These are phyloP conservation scores for Pocillopora grandis DNA, from an alignment of 92 coral and sea anemone species.

Conservation along the genomic window DNA sequence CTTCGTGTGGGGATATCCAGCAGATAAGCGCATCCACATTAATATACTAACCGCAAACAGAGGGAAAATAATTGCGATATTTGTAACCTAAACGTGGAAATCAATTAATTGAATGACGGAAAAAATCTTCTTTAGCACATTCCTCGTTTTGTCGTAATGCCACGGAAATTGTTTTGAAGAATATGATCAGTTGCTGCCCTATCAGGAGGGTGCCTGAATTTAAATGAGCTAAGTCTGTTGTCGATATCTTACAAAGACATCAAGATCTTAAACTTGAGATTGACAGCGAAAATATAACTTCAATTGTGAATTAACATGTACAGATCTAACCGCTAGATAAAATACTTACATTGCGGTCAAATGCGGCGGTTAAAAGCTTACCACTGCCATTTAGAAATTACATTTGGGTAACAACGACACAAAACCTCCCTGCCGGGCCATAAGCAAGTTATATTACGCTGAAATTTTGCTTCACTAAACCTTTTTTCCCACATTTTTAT, in stretches of 20 bases:
- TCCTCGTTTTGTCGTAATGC: neutral
- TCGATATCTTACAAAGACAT: neutral
- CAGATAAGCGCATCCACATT: neutral
- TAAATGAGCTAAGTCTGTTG: constrained; percentile 6
- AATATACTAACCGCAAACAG: constrained; percentile 4
- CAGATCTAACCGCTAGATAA: constrained; percentile 12
- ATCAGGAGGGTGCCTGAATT: neutral
- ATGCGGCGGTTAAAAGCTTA: neutral
- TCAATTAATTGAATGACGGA: constrained; percentile 4
- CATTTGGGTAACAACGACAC: neutral
- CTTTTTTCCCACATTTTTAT: neutral
- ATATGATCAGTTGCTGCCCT: neutral
- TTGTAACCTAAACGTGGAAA: neutral
- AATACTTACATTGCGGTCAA: neutral
- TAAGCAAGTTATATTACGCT: constrained; percentile 5
- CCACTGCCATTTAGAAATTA: neutral
- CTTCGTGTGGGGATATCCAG: neutral
- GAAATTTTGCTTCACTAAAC: neutral
- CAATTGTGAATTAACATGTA: constrained; percentile 13
- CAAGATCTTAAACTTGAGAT: neutral
- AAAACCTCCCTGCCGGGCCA: constrained; percentile 2
- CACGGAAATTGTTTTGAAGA: neutral
- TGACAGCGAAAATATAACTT: neutral
- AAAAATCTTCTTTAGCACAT: neutral
- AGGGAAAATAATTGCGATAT: constrained; percentile 3